Percentiles rank a stretch among this genome's conserved stretches.
phyloP scores from a whole-genome alignment of 2,797 vertebrate species.

The Coendou prehensilis region DNA sequence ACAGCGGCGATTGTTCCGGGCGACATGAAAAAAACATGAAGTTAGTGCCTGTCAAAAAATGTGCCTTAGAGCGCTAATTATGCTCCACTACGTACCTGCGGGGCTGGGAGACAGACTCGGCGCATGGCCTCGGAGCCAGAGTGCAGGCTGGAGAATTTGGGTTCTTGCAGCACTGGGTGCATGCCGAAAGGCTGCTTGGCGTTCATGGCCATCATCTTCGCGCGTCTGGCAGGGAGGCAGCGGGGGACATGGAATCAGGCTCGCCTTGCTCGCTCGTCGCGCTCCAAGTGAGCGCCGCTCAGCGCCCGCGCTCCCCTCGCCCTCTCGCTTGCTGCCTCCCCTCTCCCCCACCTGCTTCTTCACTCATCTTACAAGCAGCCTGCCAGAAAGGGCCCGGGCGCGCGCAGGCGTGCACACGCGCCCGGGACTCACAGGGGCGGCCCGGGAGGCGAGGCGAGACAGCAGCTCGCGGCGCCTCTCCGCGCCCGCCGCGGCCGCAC shows the following conservation, averaged over 20 bases:
- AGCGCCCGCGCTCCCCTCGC: slow-evolving; percentile 91
- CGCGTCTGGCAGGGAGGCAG: slow-evolving; percentile 90
- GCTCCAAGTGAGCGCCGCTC: slow-evolving; percentile 92
- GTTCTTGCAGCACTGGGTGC: slow-evolving; percentile 95
- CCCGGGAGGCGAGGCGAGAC: slow-evolving; percentile 79
- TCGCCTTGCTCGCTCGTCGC: slow-evolving; percentile 87
- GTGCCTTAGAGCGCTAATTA: slow-evolving; percentile 89
- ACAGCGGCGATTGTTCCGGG: slow-evolving; percentile 88
- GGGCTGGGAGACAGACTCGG: slow-evolving; percentile 95
- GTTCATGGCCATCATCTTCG: slow-evolving; percentile 96
- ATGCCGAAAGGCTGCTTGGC: slow-evolving; percentile 96
- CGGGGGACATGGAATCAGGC: slow-evolving; percentile 89
- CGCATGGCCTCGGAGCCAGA: slow-evolving; percentile 95
- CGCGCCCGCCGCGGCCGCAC: slow-evolving; percentile 60
- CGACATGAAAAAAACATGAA: slow-evolving; percentile 92
- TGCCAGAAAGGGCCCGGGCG: slow-evolving; percentile 86
- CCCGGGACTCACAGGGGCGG: slow-evolving; percentile 76
- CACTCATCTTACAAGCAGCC: slow-evolving; percentile 94
- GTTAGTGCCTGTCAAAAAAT: slow-evolving; percentile 89
- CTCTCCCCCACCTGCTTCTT: slow-evolving; percentile 88
- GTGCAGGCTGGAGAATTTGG: slow-evolving; percentile 95
- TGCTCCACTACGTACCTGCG: slow-evolving; percentile 95
- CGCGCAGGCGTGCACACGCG: slow-evolving; percentile 89
- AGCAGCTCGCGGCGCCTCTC: slow-evolving; percentile 62
- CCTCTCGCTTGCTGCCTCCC: slow-evolving; percentile 83